Percentiles rank a stretch among this genome's conserved stretches.
phyloP scores from a whole-genome alignment of 2,113 vertebrate species.

The Cricetomys ansorgei region DNA sequence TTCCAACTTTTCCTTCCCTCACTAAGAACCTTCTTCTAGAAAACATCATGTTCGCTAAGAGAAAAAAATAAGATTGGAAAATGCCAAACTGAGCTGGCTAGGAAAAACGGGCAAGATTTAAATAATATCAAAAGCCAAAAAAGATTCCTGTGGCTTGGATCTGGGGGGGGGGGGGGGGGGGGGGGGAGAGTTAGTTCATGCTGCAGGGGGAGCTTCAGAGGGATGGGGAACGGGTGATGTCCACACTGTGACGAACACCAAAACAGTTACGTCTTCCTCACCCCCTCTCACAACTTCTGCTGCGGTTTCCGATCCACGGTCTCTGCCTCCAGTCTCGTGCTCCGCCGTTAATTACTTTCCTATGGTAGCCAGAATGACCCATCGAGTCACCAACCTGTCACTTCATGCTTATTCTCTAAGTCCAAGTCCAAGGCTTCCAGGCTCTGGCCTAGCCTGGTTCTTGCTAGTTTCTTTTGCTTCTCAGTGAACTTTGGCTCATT shows the following conservation, averaged over 20 bases:
- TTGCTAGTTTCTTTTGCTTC: background rate
- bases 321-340: background rate
- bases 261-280: background rate
- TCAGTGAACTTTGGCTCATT: background rate
- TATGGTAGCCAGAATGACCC: background rate
- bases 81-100: background rate
- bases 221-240: background rate
- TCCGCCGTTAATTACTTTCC: background rate
- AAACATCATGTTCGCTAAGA: background rate
- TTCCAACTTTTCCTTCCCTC: background rate
- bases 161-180: too few relatives aligned
- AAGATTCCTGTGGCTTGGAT: too few relatives aligned
- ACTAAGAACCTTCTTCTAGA: background rate
- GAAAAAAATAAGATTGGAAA: background rate
- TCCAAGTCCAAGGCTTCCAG: background rate
- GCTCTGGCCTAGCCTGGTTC: background rate
- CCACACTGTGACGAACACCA: background rate
- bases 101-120: background rate
- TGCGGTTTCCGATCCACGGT: background rate
- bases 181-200: background rate
- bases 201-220: background rate
- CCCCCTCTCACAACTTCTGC: background rate
- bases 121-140: background rate
- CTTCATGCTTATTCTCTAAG: background rate
- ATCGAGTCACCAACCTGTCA: background rate